Percentiles rank a stretch among this genome's conserved stretches.
These are phyloP conservation scores for Melanostoma scalare DNA, from an alignment of 2,888 invertebrate genomes.

Conservation along the genomic window DNA sequence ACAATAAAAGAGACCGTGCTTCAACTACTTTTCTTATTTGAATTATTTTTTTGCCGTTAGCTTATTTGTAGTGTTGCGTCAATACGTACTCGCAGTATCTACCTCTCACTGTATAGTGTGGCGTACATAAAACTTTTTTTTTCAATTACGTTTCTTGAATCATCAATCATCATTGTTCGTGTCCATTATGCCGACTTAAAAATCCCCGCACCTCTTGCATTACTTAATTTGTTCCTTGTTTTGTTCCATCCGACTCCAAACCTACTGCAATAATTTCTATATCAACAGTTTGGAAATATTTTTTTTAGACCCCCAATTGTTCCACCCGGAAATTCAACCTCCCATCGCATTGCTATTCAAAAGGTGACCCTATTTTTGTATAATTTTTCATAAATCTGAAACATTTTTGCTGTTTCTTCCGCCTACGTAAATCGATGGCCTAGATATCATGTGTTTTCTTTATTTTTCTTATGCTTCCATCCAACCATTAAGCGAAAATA, in stretches of 20 bases:
- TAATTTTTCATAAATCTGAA: not conserved
- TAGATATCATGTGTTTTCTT: not conserved
- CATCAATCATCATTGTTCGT: too few species aligned
- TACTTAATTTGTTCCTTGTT: too few species aligned
- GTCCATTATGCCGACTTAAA: not conserved
- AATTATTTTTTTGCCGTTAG: too few species aligned
- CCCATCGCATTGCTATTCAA: not conserved
- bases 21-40: too few species aligned
- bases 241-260: too few species aligned
- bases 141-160: too few species aligned
- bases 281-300: not conserved
- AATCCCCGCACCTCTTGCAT: not conserved
- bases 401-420: not conserved
- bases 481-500: constrained; percentile 2
- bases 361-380: not conserved
- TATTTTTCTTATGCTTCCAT: not conserved
- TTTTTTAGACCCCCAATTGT: constrained; percentile 14
- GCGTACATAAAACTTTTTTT: too few species aligned
- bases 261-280: too few species aligned
- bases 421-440: constrained; percentile 26
- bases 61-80: too few species aligned
- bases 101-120: too few species aligned
- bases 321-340: constrained; percentile 15
- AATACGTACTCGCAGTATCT: too few species aligned
- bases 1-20: too few species aligned